Base-by-base conservation (phyloP, 2,113 vertebrate genomes). In the Cyprinus carpio region DNA sequence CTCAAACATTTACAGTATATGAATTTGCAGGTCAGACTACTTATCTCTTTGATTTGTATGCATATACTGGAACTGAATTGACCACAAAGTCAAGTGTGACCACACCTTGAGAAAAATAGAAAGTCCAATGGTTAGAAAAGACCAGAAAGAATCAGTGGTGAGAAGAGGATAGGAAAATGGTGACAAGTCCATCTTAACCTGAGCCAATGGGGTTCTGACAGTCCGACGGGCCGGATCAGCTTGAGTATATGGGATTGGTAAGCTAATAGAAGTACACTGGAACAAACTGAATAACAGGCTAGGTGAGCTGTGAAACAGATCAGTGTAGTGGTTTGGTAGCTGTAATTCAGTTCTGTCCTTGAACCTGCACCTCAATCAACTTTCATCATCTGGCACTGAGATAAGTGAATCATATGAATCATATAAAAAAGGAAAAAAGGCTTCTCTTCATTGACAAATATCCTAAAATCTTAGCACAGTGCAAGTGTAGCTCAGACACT, bases 261-360 rank as follows among this genome's bases (percentile, higher is more conserved):
- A 81, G 81, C 83, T 51, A 29, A 86, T 37, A 20, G 85, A 88
- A 80, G 25, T 6, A 51, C 43, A 25, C 82, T 54, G 78, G 75
- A 83, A 77, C 60, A 49, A 81, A 86, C 25, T 87, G 84, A 90
- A 82, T 88, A 87, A 87, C 85, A 84, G 86, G 87, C 58, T 82
- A 87, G 87, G 89, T 87, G 87, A 88, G 84, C 78, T 75, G 64
- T 87, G 87, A 83, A 87, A 75, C 87, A 87, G 87, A 90, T 90
- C 87, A 77, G 86, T 90, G 87, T 46, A 29, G 74, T 74, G 46
- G 78, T 86, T 86, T 84, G 75, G 81, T 75, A n/a, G 82, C 79
- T 67, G 84, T 90, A 86, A 88, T 90, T 85, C 87, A 56, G 58
- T 37, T 75, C 89, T 81, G 86, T 89, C 87, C 71, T 31, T 54